A percentile compares a stretch with the other conserved stretches of the same genome.
Evolutionary conservation across 2,797 vertebrate species (phyloP).

Genomic region (Myotis myotis): DNA sequence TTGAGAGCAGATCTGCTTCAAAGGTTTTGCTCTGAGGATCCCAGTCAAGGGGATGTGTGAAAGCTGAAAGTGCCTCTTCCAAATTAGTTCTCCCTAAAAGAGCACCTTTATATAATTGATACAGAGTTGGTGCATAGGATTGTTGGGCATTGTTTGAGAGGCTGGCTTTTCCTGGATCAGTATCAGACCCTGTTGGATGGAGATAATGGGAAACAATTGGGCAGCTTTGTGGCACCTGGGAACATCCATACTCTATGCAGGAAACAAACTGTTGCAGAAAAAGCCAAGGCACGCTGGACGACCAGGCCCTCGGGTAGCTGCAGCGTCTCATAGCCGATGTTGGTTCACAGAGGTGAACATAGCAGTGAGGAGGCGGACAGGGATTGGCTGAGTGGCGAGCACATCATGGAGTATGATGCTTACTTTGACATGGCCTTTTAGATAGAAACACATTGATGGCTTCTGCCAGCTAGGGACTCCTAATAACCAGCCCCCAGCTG

Average conservation of each 20-base stretch:
- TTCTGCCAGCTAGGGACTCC: not conserved
- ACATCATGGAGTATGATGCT: not conserved
- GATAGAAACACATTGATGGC: not conserved
- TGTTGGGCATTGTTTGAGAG: not conserved
- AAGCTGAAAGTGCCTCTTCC: not conserved
- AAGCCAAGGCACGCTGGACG: not conserved
- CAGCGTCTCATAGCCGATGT: not conserved
- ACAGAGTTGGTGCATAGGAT: not conserved
- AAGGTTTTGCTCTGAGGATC: not conserved
- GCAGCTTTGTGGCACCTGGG: not conserved
- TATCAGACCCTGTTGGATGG: not conserved
- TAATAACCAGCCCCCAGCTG: not conserved
- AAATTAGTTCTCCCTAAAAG: conserved; percentile 14
- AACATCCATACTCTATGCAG: not conserved
- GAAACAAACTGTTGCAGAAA: not conserved
- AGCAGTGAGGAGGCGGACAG: not conserved
- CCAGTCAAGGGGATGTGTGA: not conserved
- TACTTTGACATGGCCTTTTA: not conserved
- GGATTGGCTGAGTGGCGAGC: not conserved
- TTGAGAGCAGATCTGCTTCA: not conserved
- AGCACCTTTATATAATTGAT: not conserved
- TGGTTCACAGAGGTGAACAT: not conserved
- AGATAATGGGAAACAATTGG: not conserved
- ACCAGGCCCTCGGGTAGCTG: not conserved
- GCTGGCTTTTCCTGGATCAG: not conserved